These are phyloP conservation scores for Tethea ocularis DNA, from an alignment of 2,888 invertebrate species.

Conservation along the genomic window DNA sequence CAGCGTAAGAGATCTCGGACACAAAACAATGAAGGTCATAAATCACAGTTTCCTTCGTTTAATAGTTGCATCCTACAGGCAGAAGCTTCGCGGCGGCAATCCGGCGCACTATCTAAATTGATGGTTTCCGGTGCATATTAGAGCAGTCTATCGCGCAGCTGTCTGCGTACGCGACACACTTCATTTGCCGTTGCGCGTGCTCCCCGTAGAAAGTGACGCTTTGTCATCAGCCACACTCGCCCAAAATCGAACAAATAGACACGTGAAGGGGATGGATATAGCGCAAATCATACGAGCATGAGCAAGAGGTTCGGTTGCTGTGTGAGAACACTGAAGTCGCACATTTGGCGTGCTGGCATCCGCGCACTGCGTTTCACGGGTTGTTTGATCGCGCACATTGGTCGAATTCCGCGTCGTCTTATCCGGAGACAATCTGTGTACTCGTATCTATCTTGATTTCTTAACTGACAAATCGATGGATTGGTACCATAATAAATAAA, in stretches of 20 bases:
- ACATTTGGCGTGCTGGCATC: constrained; percentile 55
- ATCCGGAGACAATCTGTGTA: constrained; percentile 29
- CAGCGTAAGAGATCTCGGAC: constrained; percentile 57
- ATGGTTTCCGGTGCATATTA: constrained; percentile 81
- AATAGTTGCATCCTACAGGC: constrained; percentile 77
- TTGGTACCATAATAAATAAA: constrained; percentile 37
- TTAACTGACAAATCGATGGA: constrained; percentile 34
- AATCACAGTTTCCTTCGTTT: constrained; percentile 78
- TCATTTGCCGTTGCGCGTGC: constrained; percentile 79
- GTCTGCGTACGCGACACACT: constrained; percentile 79
- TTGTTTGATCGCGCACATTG: constrained; percentile 55
- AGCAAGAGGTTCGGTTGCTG: constrained; percentile 43
- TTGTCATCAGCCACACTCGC: constrained; percentile 65
- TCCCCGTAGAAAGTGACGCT: constrained; percentile 77
- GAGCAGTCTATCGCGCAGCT: constrained; percentile 75
- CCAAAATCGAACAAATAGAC: constrained; percentile 68
- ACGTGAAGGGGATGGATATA: constrained; percentile 46
- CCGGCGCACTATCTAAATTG: constrained; percentile 80
- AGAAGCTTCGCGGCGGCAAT: constrained; percentile 76
- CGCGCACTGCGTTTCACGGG: constrained; percentile 42
- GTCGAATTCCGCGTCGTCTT: constrained; percentile 41
- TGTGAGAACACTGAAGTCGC: constrained; percentile 39
- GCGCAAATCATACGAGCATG: constrained; percentile 23
- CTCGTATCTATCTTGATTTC: constrained; percentile 33
- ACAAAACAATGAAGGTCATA: constrained; percentile 81